Evolutionary conservation across 2,888 invertebrate species (phyloP).

Genomic region (Plebejus argus): DNA sequence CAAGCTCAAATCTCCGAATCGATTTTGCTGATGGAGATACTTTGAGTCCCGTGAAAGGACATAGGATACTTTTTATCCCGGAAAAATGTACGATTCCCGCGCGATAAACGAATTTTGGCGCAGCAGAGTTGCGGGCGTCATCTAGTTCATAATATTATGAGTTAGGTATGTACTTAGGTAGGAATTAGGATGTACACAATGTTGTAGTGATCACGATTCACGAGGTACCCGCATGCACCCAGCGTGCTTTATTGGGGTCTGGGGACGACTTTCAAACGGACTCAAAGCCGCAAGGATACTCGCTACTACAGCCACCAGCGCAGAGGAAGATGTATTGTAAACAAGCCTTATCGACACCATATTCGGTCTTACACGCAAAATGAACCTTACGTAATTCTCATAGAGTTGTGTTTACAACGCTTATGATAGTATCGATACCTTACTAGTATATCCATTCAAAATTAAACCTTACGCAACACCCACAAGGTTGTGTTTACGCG

Average conservation of each 20-base stretch:
- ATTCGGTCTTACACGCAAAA: not conserved
- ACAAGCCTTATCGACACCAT: not conserved
- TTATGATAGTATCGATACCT: not conserved
- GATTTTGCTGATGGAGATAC: no score
- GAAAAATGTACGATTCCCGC: no score
- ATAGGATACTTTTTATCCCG: no score
- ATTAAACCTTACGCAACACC: not conserved
- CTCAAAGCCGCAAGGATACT: not conserved
- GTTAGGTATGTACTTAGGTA: no score
- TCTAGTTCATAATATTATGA: no score
- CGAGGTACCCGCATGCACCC: not conserved
- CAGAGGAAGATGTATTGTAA: not conserved
- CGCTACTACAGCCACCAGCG: not conserved
- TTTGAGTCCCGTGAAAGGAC: no score
- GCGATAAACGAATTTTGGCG: no score
- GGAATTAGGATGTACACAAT: not conserved
- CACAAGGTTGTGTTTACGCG: not conserved
- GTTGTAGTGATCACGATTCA: not conserved
- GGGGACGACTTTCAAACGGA: not conserved
- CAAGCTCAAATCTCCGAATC: no score
- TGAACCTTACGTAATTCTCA: not conserved
- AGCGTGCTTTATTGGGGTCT: not conserved
- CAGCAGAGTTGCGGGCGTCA: no score
- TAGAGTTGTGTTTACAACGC: not conserved
- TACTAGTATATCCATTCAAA: not conserved